Percentiles rank a stretch among this genome's conserved stretches.
Evolutionary conservation across 2,888 invertebrate species (phyloP).

Genomic region (Dugesia japonica): DNA sequence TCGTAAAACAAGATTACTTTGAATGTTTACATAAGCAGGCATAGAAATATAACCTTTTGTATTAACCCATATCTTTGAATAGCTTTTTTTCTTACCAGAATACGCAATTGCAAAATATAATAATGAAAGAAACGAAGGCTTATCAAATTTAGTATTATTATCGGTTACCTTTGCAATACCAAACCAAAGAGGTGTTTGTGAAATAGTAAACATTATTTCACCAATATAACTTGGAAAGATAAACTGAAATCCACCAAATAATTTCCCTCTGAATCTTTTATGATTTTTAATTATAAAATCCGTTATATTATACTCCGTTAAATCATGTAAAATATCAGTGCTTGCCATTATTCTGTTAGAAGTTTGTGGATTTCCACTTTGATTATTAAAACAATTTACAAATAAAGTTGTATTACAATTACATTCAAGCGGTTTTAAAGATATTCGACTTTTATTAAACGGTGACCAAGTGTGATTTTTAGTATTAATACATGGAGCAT

Average conservation of each 20-base stretch:
- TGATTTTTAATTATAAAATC: conserved; percentile 37
- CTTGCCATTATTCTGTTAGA: conserved; percentile 42
- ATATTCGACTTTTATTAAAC: no score
- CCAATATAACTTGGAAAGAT: no score
- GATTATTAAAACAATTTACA: not conserved
- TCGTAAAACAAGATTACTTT: conserved; percentile 50
- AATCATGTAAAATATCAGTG: conserved; percentile 49
- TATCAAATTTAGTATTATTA: no score
- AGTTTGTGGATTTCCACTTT: conserved; percentile 44
- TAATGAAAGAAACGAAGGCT: not conserved
- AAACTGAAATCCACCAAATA: no score
- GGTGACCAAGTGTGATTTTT: not conserved
- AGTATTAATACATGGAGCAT: not conserved
- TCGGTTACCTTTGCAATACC: no score
- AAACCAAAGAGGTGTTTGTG: no score
- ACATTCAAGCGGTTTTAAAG: conserved; percentile 22
- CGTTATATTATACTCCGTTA: conserved; percentile 50
- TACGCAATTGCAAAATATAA: no score
- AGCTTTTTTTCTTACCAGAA: no score
- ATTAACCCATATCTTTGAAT: conserved; percentile 61
- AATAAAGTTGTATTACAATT: conserved; percentile 24
- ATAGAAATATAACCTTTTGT: conserved; percentile 71
- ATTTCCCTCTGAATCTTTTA: not conserved
- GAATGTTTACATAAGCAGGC: conserved; percentile 59
- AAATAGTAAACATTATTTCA: no score